Evolutionary conservation across 92 coral and sea anemone species (phyloP).

Genomic region (Phymanthus crucifer): DNA sequence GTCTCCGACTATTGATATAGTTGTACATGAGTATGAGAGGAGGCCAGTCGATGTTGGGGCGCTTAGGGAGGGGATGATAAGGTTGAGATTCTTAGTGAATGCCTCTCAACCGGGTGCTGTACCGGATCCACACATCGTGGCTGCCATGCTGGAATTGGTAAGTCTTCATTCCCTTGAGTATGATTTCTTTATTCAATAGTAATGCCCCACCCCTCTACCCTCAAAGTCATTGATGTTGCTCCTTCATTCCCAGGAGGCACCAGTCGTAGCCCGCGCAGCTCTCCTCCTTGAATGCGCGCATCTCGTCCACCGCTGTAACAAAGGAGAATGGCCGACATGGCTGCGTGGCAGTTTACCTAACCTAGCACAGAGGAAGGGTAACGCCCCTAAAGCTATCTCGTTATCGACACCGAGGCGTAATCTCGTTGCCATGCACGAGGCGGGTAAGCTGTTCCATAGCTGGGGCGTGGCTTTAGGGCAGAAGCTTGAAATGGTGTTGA

Average conservation of each 20-base stretch:
- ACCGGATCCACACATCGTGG: constrained; percentile 93
- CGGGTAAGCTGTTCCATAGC: constrained; percentile 86
- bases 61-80: constrained; percentile 84
- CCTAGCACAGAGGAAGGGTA: constrained; percentile 69
- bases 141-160: constrained; percentile 99
- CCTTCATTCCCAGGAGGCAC: constrained; percentile 72
- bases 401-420: constrained; percentile 89
- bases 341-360: constrained; percentile 90
- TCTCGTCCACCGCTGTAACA: constrained; percentile 91
- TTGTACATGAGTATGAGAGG: constrained; percentile 77
- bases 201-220: background rate
- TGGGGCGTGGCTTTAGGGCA: constrained; percentile 97
- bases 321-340: constrained; percentile 98
- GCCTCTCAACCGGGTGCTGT: constrained; percentile 93
- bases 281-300: constrained; percentile 87
- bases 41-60: constrained; percentile 85
- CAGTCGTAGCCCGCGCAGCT: constrained; percentile 90
- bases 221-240: no score
- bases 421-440: constrained; percentile 96
- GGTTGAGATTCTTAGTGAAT: constrained; percentile 77
- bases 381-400: constrained; percentile 64
- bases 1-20: constrained; percentile 66
- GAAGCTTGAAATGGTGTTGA: constrained; percentile 79
- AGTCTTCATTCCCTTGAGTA: constrained; percentile 11
- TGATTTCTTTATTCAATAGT: no score